Conservation (phyloP, 2,797 vertebrate genomes). For the Phrynocephalus vlangalii region DNA sequence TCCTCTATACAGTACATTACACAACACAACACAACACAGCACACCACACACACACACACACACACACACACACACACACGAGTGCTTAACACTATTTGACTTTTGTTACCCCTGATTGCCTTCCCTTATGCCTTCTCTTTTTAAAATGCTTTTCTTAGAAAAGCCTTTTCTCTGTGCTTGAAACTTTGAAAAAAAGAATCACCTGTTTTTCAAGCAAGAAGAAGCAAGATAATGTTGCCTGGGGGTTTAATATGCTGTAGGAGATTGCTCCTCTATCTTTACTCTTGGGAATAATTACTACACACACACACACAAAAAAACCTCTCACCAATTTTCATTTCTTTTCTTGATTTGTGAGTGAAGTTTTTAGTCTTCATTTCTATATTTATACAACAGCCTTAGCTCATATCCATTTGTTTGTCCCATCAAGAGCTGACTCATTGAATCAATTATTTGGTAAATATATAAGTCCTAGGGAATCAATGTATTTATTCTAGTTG, state of each 20-base stretch:
- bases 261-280: slow-evolving; percentile 22
- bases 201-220: neutral
- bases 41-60: neutral
- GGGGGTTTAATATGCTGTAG: neutral
- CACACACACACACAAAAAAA: neutral
- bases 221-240: neutral
- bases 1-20: too few relatives aligned
- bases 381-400: neutral
- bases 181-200: neutral
- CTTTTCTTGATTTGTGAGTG: neutral
- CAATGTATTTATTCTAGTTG: too few relatives aligned
- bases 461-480: too few relatives aligned
- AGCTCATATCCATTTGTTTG: too few relatives aligned
- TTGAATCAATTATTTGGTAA: too few relatives aligned
- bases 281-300: slow-evolving; percentile 4
- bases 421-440: too few relatives aligned
- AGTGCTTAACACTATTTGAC: neutral
- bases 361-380: slow-evolving; percentile 12
- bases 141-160: neutral
- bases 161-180: neutral
- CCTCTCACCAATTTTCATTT: neutral
- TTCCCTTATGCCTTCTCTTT: neutral
- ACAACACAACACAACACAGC: neutral
- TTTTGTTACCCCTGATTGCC: neutral
- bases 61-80: neutral